Conservation (phyloP, 2,888 invertebrate genomes). For the Acanthacorydalis orientalis region DNA sequence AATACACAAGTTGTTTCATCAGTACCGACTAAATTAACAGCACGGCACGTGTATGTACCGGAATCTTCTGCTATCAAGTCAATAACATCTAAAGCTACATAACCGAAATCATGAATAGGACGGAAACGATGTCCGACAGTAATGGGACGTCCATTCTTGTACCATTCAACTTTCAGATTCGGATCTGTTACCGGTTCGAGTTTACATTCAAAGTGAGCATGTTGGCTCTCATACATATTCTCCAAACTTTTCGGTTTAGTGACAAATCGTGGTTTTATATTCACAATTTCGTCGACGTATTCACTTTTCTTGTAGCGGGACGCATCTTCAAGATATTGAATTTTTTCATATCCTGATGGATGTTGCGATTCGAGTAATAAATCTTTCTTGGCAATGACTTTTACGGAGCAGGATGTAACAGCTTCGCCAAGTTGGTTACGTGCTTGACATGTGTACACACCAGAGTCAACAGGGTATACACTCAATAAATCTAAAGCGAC, state of each 20-base stretch:
- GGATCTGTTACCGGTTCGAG: slow-evolving; percentile 94
- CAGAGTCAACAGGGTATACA: slow-evolving; percentile 94
- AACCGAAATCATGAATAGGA: slow-evolving; percentile 96
- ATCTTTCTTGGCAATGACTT: slow-evolving; percentile 78
- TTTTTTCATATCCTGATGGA: slow-evolving; percentile 80
- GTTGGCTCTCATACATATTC: slow-evolving; percentile 73
- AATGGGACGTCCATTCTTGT: slow-evolving; percentile 83
- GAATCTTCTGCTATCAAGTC: slow-evolving; percentile 93
- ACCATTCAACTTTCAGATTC: slow-evolving; percentile 94
- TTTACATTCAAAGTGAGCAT: slow-evolving; percentile 95
- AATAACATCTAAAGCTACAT: slow-evolving; percentile 91
- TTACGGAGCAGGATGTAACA: slow-evolving; percentile 78
- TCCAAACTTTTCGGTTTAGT: slow-evolving; percentile 76
- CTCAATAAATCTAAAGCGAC: slow-evolving; percentile 91
- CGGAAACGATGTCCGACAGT: slow-evolving; percentile 89
- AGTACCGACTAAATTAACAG: slow-evolving; percentile 76
- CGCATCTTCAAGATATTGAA: slow-evolving; percentile 77
- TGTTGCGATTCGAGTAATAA: slow-evolving; percentile 78
- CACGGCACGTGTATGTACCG: slow-evolving; percentile 84
- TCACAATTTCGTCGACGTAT: slow-evolving; percentile 66
- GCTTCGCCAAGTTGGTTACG: slow-evolving; percentile 90
- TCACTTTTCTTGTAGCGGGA: slow-evolving; percentile 72
- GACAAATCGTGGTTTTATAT: slow-evolving; percentile 66
- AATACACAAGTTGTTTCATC: slow-evolving; percentile 68
- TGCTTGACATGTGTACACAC: slow-evolving; percentile 89